Evolutionary conservation across 53 echinoderm and acorn worm genomes (phyloP).

Genomic region (Hippasteria phrygiana): DNA sequence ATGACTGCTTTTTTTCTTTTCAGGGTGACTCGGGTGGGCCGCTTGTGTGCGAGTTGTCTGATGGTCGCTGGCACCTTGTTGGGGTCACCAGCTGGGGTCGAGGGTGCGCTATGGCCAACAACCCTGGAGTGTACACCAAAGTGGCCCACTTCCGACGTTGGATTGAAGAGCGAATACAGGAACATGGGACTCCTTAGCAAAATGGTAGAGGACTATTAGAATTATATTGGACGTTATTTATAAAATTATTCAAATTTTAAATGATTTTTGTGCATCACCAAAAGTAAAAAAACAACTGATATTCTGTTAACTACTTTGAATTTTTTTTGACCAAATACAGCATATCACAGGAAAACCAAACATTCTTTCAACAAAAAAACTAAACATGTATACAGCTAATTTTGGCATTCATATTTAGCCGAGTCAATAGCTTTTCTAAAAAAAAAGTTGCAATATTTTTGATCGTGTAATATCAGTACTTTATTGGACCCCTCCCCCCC

Average conservation of each 20-base stretch:
- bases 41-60: constrained; percentile 65
- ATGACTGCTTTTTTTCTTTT: not conserved
- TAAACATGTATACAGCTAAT: no score
- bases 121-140: constrained; percentile 88
- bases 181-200: not conserved
- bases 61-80: constrained; percentile 85
- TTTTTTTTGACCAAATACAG: no score
- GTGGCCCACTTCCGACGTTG: constrained; percentile 74
- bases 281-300: no score
- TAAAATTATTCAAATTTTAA: not conserved
- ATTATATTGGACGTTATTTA: not conserved
- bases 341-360: no score
- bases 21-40: constrained; percentile 94
- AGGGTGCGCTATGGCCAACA: constrained; percentile 83
- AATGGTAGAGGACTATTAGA: not conserved
- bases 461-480: no score
- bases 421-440: no score
- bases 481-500: no score
- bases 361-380: no score
- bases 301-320: no score
- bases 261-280: not conserved
- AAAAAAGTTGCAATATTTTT: no score
- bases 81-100: constrained; percentile 95
- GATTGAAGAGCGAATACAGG: constrained; percentile 62
- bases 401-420: no score